phyloP scores from a whole-genome alignment of 2,888 invertebrate species.

The Drosophila heteroneura region DNA sequence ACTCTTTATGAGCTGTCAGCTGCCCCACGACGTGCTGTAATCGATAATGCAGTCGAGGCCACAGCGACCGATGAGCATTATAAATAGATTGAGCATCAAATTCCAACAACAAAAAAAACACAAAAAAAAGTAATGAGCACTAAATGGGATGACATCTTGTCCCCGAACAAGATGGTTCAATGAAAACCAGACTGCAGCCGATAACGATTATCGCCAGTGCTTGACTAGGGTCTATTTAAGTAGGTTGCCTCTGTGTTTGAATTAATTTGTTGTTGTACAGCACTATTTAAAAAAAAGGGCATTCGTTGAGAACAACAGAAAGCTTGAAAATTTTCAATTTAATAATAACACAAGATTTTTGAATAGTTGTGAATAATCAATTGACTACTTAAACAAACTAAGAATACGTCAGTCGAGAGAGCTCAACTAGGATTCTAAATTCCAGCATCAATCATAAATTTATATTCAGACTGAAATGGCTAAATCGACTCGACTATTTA shows the following conservation, averaged over 20 bases:
- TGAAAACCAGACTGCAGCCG: constrained; percentile 29
- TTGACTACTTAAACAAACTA: too few relatives aligned
- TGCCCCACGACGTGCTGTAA: constrained; percentile 55
- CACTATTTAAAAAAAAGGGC: not conserved
- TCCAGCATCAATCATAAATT: too few relatives aligned
- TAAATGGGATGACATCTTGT: constrained; percentile 23
- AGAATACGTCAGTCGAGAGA: too few relatives aligned
- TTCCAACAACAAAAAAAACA: constrained; percentile 4
- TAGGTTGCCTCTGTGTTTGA: constrained; percentile 12
- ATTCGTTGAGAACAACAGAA: not conserved
- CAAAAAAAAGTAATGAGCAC: constrained; percentile 1
- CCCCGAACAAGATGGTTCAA: constrained; percentile 1
- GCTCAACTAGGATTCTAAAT: too few relatives aligned
- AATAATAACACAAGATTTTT: not conserved
- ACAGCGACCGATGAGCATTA: constrained; percentile 42
- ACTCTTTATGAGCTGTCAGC: constrained; percentile 62
- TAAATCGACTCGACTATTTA: not conserved
- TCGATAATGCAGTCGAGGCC: constrained; percentile 62
- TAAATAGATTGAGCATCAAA: constrained; percentile 28
- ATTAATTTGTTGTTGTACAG: constrained; percentile 6
- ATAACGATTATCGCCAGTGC: constrained; percentile 39
- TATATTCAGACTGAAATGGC: not conserved
- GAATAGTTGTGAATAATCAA: too few relatives aligned
- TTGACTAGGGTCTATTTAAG: constrained; percentile 26
- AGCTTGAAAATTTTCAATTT: not conserved